A percentile compares a stretch with the other conserved stretches of the same genome.
Evolutionary conservation across 2,797 vertebrate genomes (phyloP).

Genomic region (Gambelia wislizenii): DNA sequence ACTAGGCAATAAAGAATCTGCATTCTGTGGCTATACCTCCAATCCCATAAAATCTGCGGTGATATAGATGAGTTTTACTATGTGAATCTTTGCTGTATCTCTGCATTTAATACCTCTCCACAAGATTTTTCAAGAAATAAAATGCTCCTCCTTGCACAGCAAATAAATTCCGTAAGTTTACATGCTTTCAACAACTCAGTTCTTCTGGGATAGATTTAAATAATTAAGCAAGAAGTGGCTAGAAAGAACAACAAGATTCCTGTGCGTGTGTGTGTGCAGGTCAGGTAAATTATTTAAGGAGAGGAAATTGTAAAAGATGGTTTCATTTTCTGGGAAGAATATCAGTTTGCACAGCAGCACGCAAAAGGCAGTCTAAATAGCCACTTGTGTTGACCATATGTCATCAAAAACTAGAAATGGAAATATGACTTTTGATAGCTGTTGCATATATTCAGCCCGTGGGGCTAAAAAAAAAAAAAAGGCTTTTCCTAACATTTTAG

Average conservation of each 20-base stretch:
- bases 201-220: accelerated
- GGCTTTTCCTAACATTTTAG: too few species aligned
- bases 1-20: not conserved
- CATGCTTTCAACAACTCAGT: accelerated
- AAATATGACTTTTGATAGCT: not conserved
- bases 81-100: not conserved
- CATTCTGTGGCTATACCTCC: accelerated
- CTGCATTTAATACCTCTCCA: not conserved
- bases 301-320: not conserved
- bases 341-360: too few species aligned
- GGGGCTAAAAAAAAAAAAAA: too few species aligned
- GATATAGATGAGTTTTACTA: accelerated
- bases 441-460: too few species aligned
- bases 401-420: not conserved
- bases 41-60: not conserved
- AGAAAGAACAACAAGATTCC: not conserved
- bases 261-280: not conserved
- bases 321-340: not conserved
- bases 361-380: not conserved
- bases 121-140: not conserved
- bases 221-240: accelerated
- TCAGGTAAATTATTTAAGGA: not conserved
- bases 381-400: too few species aligned
- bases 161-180: not conserved
- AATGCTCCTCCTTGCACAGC: accelerated